phyloP scores from a whole-genome alignment of 2,888 invertebrate species.

The Trachelus tabidus region DNA sequence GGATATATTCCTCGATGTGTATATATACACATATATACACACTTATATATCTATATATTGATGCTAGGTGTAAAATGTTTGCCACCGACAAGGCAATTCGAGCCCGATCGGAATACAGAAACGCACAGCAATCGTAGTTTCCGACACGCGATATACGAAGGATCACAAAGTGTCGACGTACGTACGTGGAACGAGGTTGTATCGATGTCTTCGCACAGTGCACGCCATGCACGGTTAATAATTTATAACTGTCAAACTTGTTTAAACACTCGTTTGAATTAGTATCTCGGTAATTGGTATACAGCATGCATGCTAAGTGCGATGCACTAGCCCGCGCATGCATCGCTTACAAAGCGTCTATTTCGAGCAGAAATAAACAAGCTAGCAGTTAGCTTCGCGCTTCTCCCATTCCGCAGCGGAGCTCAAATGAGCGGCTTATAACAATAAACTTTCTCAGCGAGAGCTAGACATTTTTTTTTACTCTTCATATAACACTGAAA shows the following conservation, averaged over 20 bases:
- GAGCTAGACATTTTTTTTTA: neutral
- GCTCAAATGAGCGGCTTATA: slow-evolving; percentile 47
- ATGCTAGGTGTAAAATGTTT: neutral
- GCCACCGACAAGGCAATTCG: neutral
- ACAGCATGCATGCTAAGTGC: slow-evolving; percentile 23
- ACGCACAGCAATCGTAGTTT: neutral
- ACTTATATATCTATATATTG: neutral
- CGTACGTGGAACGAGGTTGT: neutral
- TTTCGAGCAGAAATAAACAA: slow-evolving; percentile 45
- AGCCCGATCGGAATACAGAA: neutral
- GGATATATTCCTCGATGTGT: too few species aligned
- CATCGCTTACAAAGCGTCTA: slow-evolving; percentile 46
- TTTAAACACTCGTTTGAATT: slow-evolving; percentile 40
- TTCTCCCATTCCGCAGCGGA: slow-evolving; percentile 19
- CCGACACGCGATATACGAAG: neutral
- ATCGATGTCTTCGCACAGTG: neutral
- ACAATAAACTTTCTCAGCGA: slow-evolving; percentile 44
- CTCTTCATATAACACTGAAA: neutral
- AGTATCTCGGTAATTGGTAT: slow-evolving; percentile 36
- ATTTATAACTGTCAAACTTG: slow-evolving; percentile 38
- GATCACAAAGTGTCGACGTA: neutral
- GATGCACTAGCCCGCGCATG: slow-evolving; percentile 25
- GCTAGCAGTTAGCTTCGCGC: slow-evolving; percentile 16
- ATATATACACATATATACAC: too few species aligned
- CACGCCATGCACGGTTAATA: slow-evolving; percentile 2